Evolutionary conservation across 2,797 vertebrate species (phyloP), one percentile per base, ranked within the genome.

Genomic region (Malacoraja senta): DNA sequence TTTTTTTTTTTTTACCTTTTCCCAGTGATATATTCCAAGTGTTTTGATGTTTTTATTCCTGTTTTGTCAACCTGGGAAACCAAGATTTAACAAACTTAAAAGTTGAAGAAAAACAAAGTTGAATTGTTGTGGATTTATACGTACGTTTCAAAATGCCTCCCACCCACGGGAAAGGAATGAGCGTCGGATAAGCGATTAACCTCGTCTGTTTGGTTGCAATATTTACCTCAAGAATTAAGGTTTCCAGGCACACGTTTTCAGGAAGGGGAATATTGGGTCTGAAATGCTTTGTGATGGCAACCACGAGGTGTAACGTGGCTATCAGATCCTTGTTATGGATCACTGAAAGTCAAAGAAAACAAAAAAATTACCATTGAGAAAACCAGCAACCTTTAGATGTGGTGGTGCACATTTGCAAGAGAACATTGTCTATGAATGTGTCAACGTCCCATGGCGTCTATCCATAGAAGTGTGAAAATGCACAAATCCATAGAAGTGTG

Each of bases 321-420:
- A 98, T 94, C 24, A 98, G 96, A 95, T 99, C 97, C 96, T 97
- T 98, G 94, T 93, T 95, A 95, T 98, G 97, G 95, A 99, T 97
- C 95, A 97, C 99, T 99, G 93, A 95, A 94, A 96, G 26, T 93
- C 17, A 13, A 88, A 88, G 63, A 63, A 32, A 86, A 86, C 29
- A 86, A 86, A 86, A 65, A 1, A 19, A 58, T 65, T 13, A 65
- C 29, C 63, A 86, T 32, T 0, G 83, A 86, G 13, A 63, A 65
- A 6, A 65, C 32, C 58, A 19, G n/a, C 32, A 32, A 15, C 15
- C 32, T 65, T 86, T 53, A 53, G 44, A 44, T 44, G 44, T 44
- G 83, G 17, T 32, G 13, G 21, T 38, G 6, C 38, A 29, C 53
- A 61, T 58, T 13, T 19, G 53, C 2, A 63, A 3, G 29, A n/a